Evolutionary conservation across 2,113 vertebrate genomes (phyloP), one percentile per base, ranked within the genome.

Genomic region (Microcebus lehilahytsara): DNA sequence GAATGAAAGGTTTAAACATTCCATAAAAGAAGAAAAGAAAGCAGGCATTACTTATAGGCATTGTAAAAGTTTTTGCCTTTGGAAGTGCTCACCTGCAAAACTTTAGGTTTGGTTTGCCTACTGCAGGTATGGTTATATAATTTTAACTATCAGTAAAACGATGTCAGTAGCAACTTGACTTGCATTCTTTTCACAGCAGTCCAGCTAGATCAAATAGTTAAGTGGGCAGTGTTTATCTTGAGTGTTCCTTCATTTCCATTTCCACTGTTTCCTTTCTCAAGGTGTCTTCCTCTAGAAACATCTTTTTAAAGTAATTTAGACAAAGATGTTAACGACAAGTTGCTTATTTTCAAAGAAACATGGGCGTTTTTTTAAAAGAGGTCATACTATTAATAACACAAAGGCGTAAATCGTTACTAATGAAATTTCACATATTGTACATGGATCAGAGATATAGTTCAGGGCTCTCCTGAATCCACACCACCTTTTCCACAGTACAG

Each of bases 1-100:
- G 78, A 95, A 86, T 89, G 49, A 23, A 89, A 89, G 74, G 46
- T 67, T 95, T 64, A 83, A 69, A 96, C 86, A 88, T 66, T 86
- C 16, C 42, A 71, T 79, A 91, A 91, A 95, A 53, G 71, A 77
- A 93, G 62, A 75, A 91, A 87, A 92, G 83, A 75, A 85, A 67
- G 25, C 11, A 83, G 51, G 49, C 56, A 77, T 75, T 87, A 89
- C 53, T 77, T 51, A 66, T 5, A n/a, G 27, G 4, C n/a, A 83
- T 51, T 56, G 78, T 22, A 37, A 46, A 66, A 72, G 3, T 69
- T 58, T 81, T 93, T 89, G 10, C 30, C 89, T 77, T 93, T 40
- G 25, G 30, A 77, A 93, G 34, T 69, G 37, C 19, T 88, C n/a
- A 42, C 13, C 32, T 64, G 37, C 32, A 34, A 95, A 84, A 81